Evolutionary conservation across 2,888 invertebrate genomes (phyloP), one percentile per base, ranked within the genome.

Genomic region (Eilema caniola): DNA sequence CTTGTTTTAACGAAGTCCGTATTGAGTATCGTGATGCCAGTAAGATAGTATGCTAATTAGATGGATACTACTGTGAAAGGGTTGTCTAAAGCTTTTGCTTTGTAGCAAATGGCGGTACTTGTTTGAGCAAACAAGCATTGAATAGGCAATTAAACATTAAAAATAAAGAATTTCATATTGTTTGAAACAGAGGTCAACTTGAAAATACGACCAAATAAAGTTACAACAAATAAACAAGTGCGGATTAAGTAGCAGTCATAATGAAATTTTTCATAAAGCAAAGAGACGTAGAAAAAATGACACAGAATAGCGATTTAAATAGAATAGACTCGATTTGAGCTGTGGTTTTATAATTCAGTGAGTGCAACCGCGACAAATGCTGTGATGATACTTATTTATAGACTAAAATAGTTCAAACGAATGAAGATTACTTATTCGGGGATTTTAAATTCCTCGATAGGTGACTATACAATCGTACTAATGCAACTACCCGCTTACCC

Each of bases 1-100:
- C 74, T 82, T 71, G 70, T 76, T 83, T 76, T 78, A 73, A 74
- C 71, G 70, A 83, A 78, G 65, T 66, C 66, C 66, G 47, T 67
- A 62, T 66, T 74, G 62, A 71, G 65, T 31, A 66, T 53, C 62
- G 24, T 24, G 71, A 74, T 66, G 24, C 14, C n/a, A n/a, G 63
- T 59, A 24, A 41, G 62, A 59, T 47, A 76, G 67, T 68, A 71
- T 71, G 73, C 70, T 78, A 75, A 83, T 81, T 81, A 81, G 71
- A 53, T n/a, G n/a, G 53, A 53, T 47, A 56, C 33, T 33, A 7
- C 28, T n/a, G 23, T 47, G 28, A 66, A 66, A 70, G 61, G 60
- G 33, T 65, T 70, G 14, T 25, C 47, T 65, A 31, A 60, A 33
- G 14, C 28, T 47, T 41, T 37, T n/a, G 65, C 57, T 66, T 41